Evolutionary conservation across 1,140 invertebrate genomes (phyloP).

Genomic region (Leptinotarsa texana): DNA sequence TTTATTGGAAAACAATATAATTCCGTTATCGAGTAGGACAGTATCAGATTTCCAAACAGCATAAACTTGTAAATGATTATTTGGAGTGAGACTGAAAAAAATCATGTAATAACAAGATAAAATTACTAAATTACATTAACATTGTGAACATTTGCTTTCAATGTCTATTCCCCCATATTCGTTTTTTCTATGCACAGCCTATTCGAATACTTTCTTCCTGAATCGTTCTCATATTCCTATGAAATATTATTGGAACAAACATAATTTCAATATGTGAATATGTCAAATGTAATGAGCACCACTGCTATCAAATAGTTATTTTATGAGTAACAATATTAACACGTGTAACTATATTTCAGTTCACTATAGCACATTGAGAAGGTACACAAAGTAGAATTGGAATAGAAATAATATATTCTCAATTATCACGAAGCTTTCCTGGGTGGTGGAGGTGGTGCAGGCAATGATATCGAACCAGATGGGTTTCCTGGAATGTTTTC

Average conservation of each 20-base stretch:
- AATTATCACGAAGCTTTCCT: conserved; percentile 44
- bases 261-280: background rate
- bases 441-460: conserved; percentile 44
- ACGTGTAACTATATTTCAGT: conserved; percentile 2
- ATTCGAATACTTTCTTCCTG: background rate
- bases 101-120: too few relatives aligned
- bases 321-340: conserved; percentile 13
- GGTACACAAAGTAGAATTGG: conserved; percentile 44
- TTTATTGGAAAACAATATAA: too few relatives aligned
- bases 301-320: background rate
- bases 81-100: too few relatives aligned
- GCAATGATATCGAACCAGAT: conserved; percentile 33
- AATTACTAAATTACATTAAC: too few relatives aligned
- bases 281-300: conserved; percentile 12
- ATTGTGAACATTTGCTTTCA: too few relatives aligned
- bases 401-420: conserved; percentile 29
- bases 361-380: conserved; percentile 37
- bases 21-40: too few relatives aligned
- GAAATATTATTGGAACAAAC: background rate
- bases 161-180: too few relatives aligned
- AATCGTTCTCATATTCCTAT: background rate
- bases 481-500: conserved; percentile 52
- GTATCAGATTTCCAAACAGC: too few relatives aligned
- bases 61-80: too few relatives aligned
- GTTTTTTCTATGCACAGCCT: background rate